Base-by-base conservation (phyloP, 1,140 invertebrate genomes). In the Drosophila parabipectinata region DNA sequence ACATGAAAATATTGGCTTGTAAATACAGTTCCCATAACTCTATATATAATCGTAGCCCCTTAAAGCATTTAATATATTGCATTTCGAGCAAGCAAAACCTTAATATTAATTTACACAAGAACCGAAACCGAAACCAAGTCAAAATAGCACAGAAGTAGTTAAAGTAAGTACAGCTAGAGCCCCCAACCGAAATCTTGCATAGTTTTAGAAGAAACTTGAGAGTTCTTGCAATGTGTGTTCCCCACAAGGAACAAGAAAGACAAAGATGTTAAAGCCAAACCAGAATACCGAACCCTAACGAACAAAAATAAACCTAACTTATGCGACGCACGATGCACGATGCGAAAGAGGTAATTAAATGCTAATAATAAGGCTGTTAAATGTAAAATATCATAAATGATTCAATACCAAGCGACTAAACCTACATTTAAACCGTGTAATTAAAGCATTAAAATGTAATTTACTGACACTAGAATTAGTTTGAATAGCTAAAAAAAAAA, bases 291-390 rank as follows among this genome's bases (percentile, higher is more conserved):
- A 83, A 83, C 75, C 84, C 79, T 71, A 88, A 83, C 76, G 73
- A 88, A 52, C 54, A n/a, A 48, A 12, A 37, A 34, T 34, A 34
- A 34, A 32, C 51, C 48, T 58, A 51, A 66, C 30, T 50, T 56
- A 66, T 54, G 63, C 41, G 32, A 47, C 61, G 56, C 58, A 64
- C 69, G 62, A 63, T 59, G 81, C 52, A 62, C 64, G 34, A 59
- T 81, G 64, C 76, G 53, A 75, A 54, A 69, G 26, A 69, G 79
- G 79, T 60, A 82, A 61, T 54, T 67, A 84, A 84, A 84, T 90
- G 85, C 90, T 90, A 90, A 91, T 90, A 81, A 90, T 91, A 91
- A 90, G 85, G 90, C 90, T 91, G 90, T 91, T 91, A 91, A 88
- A 87, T 91, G 85, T 91, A 91, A 89, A 89, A 88, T 88, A 88